Conservation (phyloP, 2,113 vertebrate genomes). For the Sturnus vulgaris region DNA sequence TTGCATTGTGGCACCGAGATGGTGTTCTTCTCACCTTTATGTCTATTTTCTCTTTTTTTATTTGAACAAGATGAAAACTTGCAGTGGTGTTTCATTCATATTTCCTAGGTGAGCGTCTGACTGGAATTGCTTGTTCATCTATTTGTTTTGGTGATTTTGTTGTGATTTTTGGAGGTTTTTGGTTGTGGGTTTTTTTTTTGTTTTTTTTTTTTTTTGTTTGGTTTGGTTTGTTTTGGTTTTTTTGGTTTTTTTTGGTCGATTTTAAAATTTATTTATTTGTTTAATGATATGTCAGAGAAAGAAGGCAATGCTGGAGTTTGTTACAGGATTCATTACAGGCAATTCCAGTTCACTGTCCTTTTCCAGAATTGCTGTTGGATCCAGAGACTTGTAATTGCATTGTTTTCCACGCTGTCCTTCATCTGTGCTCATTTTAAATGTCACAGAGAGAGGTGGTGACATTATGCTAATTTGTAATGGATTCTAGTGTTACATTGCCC, state of each 20-base stretch:
- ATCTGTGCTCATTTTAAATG: conserved; percentile 52
- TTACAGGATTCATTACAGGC: background rate
- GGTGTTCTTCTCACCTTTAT: background rate
- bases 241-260: background rate
- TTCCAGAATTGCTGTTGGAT: background rate
- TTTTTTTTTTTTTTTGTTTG: background rate
- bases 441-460: conserved; percentile 61
- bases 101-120: background rate
- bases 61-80: background rate
- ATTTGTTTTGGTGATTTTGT: background rate
- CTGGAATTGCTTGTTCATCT: background rate
- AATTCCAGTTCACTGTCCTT: background rate
- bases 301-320: background rate
- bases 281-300: background rate
- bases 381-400: background rate
- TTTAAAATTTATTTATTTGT: background rate
- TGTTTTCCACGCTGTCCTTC: conserved; percentile 42
- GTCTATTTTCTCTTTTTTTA: background rate
- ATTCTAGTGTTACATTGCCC: conserved; percentile 57
- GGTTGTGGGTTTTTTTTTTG: no score
- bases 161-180: background rate
- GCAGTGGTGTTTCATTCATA: background rate
- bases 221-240: no score
- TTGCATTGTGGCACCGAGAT: background rate
- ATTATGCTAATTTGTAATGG: conserved; percentile 64